phyloP scores from a whole-genome alignment of 1,140 invertebrate species.

The Pararge aegeria region DNA sequence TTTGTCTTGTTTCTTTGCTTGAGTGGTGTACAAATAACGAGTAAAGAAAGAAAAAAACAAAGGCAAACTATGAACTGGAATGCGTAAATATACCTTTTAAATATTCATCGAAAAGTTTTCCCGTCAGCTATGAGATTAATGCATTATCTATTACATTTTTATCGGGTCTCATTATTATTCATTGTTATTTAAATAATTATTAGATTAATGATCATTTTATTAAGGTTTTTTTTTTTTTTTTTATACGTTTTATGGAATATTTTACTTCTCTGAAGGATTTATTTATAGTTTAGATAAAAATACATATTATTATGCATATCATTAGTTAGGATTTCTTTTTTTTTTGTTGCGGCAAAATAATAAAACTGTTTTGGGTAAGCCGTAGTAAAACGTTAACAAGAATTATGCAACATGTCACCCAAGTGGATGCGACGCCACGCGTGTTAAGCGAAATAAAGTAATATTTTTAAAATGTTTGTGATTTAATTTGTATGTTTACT shows the following conservation, averaged over 20 bases:
- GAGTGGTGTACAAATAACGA: no score
- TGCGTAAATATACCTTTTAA: conserved; percentile 29
- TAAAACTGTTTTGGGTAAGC: no score
- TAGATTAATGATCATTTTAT: conserved; percentile 59
- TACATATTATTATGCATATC: background rate
- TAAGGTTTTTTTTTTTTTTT: no score
- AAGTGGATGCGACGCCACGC: no score
- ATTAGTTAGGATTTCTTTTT: background rate
- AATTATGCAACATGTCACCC: no score
- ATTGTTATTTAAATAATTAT: conserved; percentile 59
- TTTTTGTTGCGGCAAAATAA: background rate
- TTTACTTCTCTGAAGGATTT: conserved; percentile 11
- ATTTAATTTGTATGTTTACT: no score
- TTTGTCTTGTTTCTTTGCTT: no score
- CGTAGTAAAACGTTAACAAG: no score
- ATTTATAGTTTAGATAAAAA: conserved; percentile 5
- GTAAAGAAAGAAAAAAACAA: background rate
- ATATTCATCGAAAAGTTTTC: conserved; percentile 46
- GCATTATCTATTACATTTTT: conserved; percentile 39
- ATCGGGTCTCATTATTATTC: conserved; percentile 58
- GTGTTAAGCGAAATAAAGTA: no score
- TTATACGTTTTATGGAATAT: conserved; percentile 15
- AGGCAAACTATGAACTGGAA: background rate
- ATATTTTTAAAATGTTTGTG: no score
- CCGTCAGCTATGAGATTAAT: conserved; percentile 48